phyloP scores from a whole-genome alignment of 92 coral and sea anemone species.

The Heliopora coerulea region DNA sequence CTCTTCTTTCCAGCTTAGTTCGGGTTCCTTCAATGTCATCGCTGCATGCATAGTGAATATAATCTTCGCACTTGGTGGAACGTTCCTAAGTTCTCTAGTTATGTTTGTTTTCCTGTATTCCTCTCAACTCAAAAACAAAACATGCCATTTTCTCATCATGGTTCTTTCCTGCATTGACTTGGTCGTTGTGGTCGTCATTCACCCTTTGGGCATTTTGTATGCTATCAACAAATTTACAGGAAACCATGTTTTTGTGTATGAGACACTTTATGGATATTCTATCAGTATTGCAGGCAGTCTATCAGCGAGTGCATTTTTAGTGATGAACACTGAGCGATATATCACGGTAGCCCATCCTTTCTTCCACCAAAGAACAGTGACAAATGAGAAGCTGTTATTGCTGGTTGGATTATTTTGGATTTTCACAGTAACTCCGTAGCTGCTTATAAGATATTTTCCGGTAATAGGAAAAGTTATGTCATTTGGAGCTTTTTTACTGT shows the following conservation, averaged over 20 bases:
- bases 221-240: neutral
- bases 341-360: neutral
- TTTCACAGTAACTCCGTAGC: neutral
- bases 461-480: neutral
- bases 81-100: neutral
- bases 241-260: neutral
- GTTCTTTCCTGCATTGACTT: neutral
- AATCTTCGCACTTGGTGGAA: neutral
- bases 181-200: neutral
- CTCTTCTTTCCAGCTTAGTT: conserved; percentile 19
- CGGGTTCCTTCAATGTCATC: conserved; percentile 40
- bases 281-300: neutral
- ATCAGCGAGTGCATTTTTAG: neutral
- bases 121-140: neutral
- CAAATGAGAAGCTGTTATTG: neutral
- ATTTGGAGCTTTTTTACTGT: neutral
- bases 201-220: neutral
- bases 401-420: neutral
- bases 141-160: neutral
- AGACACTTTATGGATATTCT: neutral
- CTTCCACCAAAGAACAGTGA: neutral
- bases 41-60: conserved; percentile 38
- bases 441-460: neutral
- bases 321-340: neutral
- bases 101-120: neutral